phyloP scores from a whole-genome alignment of 2,113 vertebrate genomes.

The Nothocercus julius region DNA sequence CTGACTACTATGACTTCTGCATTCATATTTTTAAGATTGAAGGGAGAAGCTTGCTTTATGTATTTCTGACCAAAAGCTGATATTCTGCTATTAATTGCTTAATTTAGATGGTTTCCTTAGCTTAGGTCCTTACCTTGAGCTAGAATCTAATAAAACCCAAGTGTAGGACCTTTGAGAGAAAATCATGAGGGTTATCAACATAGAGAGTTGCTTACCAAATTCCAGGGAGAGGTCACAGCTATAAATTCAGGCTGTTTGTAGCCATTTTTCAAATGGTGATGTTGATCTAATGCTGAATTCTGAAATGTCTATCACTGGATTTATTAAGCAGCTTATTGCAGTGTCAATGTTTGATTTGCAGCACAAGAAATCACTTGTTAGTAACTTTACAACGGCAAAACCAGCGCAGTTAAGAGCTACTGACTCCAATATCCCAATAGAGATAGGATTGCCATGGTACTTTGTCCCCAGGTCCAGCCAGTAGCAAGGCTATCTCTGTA shows the following conservation, averaged over 20 bases:
- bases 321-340: not conserved
- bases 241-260: not conserved
- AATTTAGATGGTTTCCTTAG: not conserved
- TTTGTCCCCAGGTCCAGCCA: no score
- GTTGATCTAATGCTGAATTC: not conserved
- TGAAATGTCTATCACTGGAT: not conserved
- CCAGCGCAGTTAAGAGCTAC: no score
- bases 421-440: no score
- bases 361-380: not conserved
- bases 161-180: not conserved
- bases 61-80: not conserved
- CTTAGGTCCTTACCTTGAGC: not conserved
- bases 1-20: not conserved
- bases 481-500: no score
- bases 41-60: not conserved
- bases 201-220: not conserved
- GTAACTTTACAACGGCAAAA: no score
- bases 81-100: not conserved
- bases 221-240: not conserved
- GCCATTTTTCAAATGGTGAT: not conserved
- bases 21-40: not conserved
- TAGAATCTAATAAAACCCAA: not conserved
- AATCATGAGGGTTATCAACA: not conserved
- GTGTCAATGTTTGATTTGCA: not conserved
- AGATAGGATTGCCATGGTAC: no score